phyloP scores from a whole-genome alignment of 2,888 invertebrate species.

The Spialia ferax region DNA sequence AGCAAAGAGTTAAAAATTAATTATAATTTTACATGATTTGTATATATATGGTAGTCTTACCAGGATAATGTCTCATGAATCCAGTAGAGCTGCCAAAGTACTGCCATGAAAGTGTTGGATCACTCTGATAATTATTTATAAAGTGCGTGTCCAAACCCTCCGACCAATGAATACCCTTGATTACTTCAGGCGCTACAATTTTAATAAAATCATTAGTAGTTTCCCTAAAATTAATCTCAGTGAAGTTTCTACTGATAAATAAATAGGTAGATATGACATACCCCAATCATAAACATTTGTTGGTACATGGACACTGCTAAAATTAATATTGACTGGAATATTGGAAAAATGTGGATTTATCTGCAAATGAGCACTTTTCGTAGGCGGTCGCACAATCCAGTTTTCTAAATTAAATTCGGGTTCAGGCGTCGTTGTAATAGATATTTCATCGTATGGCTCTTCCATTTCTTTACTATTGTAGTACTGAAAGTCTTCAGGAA shows the following conservation, averaged over 20 bases:
- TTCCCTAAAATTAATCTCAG: background rate
- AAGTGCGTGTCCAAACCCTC: slow-evolving; percentile 96
- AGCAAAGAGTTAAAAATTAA: too few relatives aligned
- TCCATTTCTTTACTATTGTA: slow-evolving; percentile 91
- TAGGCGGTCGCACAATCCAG: slow-evolving; percentile 83
- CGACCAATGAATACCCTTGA: slow-evolving; percentile 98
- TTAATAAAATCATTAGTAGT: background rate
- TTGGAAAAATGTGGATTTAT: slow-evolving; percentile 93
- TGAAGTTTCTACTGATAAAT: background rate
- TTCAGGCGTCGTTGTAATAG: slow-evolving; percentile 83
- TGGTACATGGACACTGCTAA: slow-evolving; percentile 97
- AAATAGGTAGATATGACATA: slow-evolving; percentile 69
- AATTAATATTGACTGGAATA: slow-evolving; percentile 91
- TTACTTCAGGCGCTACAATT: slow-evolving; percentile 91
- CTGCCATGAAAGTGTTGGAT: slow-evolving; percentile 98
- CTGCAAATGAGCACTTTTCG: slow-evolving; percentile 88
- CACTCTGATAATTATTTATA: slow-evolving; percentile 93
- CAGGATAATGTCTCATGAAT: slow-evolving; percentile 98
- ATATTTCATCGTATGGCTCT: slow-evolving; percentile 82
- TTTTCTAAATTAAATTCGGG: slow-evolving; percentile 82
- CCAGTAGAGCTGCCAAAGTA: slow-evolving; percentile 99
- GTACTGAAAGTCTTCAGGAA: slow-evolving; percentile 88
- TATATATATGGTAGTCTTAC: too few relatives aligned
- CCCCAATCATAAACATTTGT: slow-evolving; percentile 97
- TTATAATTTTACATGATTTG: too few relatives aligned